Conservation (phyloP, 2,797 vertebrate species). For the Peromyscus melanophrys region DNA sequence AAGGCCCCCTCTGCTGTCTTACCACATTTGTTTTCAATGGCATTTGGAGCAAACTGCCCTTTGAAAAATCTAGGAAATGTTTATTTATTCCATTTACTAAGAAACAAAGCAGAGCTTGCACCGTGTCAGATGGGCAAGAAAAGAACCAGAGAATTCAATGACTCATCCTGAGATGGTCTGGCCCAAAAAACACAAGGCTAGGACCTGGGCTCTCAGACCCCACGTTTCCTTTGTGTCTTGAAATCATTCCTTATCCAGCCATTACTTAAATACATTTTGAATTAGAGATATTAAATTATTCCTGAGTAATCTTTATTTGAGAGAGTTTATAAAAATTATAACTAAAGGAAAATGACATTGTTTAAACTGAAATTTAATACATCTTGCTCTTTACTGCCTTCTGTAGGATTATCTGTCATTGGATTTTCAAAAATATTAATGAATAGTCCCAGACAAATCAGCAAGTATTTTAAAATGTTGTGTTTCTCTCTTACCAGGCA, state of each 20-base stretch:
- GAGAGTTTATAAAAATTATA: slow-evolving; percentile 58
- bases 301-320: slow-evolving; percentile 50
- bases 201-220: not conserved
- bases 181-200: not conserved
- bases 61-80: slow-evolving; percentile 69
- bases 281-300: slow-evolving; percentile 37
- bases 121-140: slow-evolving; percentile 68
- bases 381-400: not conserved
- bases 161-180: slow-evolving; percentile 44
- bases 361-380: slow-evolving; percentile 42
- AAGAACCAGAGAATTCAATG: slow-evolving; percentile 45
- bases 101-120: slow-evolving; percentile 66
- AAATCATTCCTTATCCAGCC: slow-evolving; percentile 34
- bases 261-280: slow-evolving; percentile 57
- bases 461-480: slow-evolving; percentile 35
- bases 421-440: slow-evolving; percentile 54
- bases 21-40: slow-evolving; percentile 53
- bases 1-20: slow-evolving; percentile 63
- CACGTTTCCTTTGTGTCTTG: not conserved
- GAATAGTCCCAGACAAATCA: slow-evolving; percentile 53
- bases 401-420: not conserved
- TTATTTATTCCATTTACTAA: slow-evolving; percentile 74
- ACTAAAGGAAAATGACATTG: slow-evolving; percentile 39
- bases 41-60: slow-evolving; percentile 51
- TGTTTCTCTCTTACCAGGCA: not conserved